Base-by-base conservation (phyloP, 2,888 invertebrate genomes). In the Drosophila setosimentum region DNA sequence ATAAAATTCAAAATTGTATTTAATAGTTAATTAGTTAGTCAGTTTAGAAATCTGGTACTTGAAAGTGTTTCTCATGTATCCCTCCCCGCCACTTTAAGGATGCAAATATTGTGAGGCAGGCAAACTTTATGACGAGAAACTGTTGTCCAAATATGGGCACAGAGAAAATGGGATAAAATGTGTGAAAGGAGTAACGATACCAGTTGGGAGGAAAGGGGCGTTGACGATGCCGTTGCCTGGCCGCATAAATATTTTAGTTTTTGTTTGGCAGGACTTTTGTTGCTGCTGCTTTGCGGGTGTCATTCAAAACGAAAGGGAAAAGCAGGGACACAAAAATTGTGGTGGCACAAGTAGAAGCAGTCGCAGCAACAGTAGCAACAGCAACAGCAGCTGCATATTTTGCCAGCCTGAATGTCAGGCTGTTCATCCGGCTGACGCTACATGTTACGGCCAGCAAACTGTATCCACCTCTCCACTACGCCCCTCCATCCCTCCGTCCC, bases 181-280 rank as follows among this genome's bases (percentile, higher is more conserved):
- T 42, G 0, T 13, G 4, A 24, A 24, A 37, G 13, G 48, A 10
- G 8, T 3, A 2, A 32, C 32, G 24, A 42, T 48, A 21, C 4
- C 33, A 30, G 32, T 1, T 40, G 40, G 27, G n/a, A 49, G 27
- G 21, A 42, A 49, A 6, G 24, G 27, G 42, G 27, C 21, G 29
- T 51, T 32, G 68, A 33, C 76, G 78, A 75, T 76, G 75, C 69
- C 73, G 68, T 73, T 60, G 74, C 72, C 69, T 66, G 68, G 86
- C 76, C 83, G 90, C 87, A 87, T 87, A 88, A 87, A 90, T 90
- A 87, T 87, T 87, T 90, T 82, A 87, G 83, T 83, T 81, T 73
- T 85, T 81, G 51, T 75, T 63, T 48, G 68, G 61, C 70, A 68
- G 66, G 21, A 67, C 72, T 73, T 67, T 68, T 68, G 66, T 66